Base-by-base conservation (phyloP, 2,888 invertebrate species). In the Horisme vitalbata region DNA sequence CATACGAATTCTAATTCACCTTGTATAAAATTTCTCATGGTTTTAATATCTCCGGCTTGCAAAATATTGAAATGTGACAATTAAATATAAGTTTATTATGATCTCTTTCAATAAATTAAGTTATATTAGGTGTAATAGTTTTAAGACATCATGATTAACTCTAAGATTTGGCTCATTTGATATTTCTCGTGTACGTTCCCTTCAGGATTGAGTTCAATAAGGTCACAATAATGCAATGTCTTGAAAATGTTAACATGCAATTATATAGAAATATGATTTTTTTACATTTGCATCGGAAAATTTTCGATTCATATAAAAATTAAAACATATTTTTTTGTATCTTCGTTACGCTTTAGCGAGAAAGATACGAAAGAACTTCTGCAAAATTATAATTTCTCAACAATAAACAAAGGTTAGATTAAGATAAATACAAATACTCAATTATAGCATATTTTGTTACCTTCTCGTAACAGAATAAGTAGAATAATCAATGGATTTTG, bases 61-160 rank as follows among this genome's bases (percentile, higher is more conserved):
- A 76, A 78, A n/a, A 76, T 79, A 76, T 73, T 75, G 76, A 74
- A 77, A 72, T 76, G 81, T 82, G 83, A 83, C 83, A 79, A 79
- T 79, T 83, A 80, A 71, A 76, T 83, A 63, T 89, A 89, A 88
- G 87, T 83, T 78, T 81, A 83, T 85, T 85, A 88, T 89, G 89
- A 89, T 89, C 89, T 89, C 89, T 85, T 88, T 86, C 83, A 79
- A 72, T 72, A 83, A 79, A 76, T 79, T 85, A 78, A 78, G 76
- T 76, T 78, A 79, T 77, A 77, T 74, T 83, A 83, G 71, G 65
- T 64, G 68, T 77, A 78, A 52, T 68, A 59, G 48, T 37, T 38
- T 31, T 52, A 51, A 41, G 47, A 37, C 52, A 48, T 49, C 27
- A 54, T 52, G 48, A 50, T 52, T 58, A 38, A 47, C 32, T 24